Base-by-base conservation (phyloP, 2,113 vertebrate species). In the Ictidomys tridecemlineatus region DNA sequence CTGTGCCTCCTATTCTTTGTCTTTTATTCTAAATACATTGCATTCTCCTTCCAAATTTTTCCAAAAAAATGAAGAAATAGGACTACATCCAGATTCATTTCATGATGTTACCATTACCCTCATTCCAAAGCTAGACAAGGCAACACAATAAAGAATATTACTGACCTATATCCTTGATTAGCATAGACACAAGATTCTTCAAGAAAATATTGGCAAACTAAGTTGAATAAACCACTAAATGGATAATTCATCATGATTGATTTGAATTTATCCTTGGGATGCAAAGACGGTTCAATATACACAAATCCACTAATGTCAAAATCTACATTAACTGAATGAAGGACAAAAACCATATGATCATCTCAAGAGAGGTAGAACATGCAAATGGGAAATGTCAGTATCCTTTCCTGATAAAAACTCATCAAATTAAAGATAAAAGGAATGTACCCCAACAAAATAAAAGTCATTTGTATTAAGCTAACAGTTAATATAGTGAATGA, bases 11-110 rank as follows among this genome's bases (percentile, higher is more conserved):
- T 69, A 2, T 76, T 74, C 26, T 3, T n/a, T 76, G 14, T 30
- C 34, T 79, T 97, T 94, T 56, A 34, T 93, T 96, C 56, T 67
- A 79, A 94, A 84, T 56, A 80, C 32, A 83, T 17, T 30, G 26
- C 10, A 39, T 4, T 58, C n/a, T 61, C 5, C 51, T 83, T 94
- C 58, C 3, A 69, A 76, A 58, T 7, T 77, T 18, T 39, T 84
- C 30, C 1, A 48, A 85, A 45, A 45, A 53, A 13, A 45, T 32
- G 5, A 90, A 87, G 34, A 67, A 32, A 17, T 77, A n/a, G 58
- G 30, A 90, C n/a, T 8, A 69, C 2, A 18, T 45, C 32, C 61
- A 90, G 32, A 90, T 32, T 77, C 12, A 78, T 78, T 85, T 90
- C 69, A 70, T 45, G 26, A 85, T 63, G 48, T 17, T 65, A 70